Conservation (phyloP, 1,140 invertebrate genomes). For the Eumeta japonica region DNA sequence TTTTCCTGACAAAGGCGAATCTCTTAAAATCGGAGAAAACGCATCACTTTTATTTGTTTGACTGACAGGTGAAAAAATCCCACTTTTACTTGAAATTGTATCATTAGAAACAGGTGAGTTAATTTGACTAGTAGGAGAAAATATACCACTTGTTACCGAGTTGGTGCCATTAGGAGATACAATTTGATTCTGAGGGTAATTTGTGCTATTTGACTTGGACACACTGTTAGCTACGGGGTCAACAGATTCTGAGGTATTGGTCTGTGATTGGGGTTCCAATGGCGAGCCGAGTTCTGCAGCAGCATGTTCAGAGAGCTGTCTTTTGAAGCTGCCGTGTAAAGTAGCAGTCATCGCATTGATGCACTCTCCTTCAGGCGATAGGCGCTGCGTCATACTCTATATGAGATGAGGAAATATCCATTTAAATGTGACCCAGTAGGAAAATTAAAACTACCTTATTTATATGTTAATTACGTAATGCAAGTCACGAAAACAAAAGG, state of each 20-base stretch:
- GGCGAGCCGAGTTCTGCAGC: slow-evolving; percentile 39
- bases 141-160: slow-evolving; percentile 58
- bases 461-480: not conserved
- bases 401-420: slow-evolving; percentile 38
- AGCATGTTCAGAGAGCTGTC: slow-evolving; percentile 40
- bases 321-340: slow-evolving; percentile 54
- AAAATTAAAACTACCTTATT: not conserved
- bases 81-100: slow-evolving; percentile 54
- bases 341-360: slow-evolving; percentile 51
- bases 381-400: slow-evolving; percentile 54
- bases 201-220: slow-evolving; percentile 35
- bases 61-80: slow-evolving; percentile 52
- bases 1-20: slow-evolving; percentile 46
- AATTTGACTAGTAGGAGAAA: slow-evolving; percentile 56
- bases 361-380: slow-evolving; percentile 56
- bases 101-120: slow-evolving; percentile 55
- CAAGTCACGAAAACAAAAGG: not conserved
- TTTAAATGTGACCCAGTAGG: not conserved
- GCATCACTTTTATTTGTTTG: slow-evolving; percentile 54
- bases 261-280: slow-evolving; percentile 40
- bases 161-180: slow-evolving; percentile 58
- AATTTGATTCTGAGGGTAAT: slow-evolving; percentile 50
- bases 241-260: slow-evolving; percentile 40
- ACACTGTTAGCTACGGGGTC: slow-evolving; percentile 46
- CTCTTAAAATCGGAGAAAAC: slow-evolving; percentile 50